phyloP scores from a whole-genome alignment of 2,888 invertebrate species.

The Frankliniella intonsa region DNA sequence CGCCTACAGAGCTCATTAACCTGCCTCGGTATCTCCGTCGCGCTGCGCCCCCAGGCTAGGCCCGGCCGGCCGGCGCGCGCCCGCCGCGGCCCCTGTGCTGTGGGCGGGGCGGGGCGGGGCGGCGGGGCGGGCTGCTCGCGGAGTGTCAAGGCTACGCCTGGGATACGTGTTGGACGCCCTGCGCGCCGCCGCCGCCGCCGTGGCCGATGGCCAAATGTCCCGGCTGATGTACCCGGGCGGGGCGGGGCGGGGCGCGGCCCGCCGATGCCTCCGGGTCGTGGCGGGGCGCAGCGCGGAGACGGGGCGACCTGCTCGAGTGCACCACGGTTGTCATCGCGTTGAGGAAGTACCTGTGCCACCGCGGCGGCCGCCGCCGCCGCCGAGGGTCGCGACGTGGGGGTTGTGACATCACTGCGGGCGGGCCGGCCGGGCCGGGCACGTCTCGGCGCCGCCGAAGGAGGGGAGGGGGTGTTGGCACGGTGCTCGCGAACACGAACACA shows the following conservation, averaged over 20 bases:
- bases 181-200: slow-evolving; percentile 31
- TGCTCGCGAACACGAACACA: background rate
- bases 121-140: slow-evolving; percentile 37
- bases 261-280: background rate
- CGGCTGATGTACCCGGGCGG: background rate
- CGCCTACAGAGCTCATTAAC: background rate
- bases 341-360: background rate
- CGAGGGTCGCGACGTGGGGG: background rate
- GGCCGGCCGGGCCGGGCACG: background rate
- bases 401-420: background rate
- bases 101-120: slow-evolving; percentile 28
- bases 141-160: slow-evolving; percentile 33
- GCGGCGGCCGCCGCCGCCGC: background rate
- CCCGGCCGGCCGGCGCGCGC: no score
- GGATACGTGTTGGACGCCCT: slow-evolving; percentile 21
- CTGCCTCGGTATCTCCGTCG: background rate
- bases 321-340: background rate
- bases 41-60: no score
- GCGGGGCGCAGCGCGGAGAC: background rate
- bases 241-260: background rate
- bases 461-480: background rate
- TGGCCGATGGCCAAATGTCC: slow-evolving; percentile 9
- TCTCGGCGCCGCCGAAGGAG: background rate
- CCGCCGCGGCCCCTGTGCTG: background rate
- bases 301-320: background rate